A percentile compares a stretch with the other conserved stretches of the same genome.
Conservation (phyloP, 2,113 vertebrate genomes). For the Petaurus breviceps region DNA sequence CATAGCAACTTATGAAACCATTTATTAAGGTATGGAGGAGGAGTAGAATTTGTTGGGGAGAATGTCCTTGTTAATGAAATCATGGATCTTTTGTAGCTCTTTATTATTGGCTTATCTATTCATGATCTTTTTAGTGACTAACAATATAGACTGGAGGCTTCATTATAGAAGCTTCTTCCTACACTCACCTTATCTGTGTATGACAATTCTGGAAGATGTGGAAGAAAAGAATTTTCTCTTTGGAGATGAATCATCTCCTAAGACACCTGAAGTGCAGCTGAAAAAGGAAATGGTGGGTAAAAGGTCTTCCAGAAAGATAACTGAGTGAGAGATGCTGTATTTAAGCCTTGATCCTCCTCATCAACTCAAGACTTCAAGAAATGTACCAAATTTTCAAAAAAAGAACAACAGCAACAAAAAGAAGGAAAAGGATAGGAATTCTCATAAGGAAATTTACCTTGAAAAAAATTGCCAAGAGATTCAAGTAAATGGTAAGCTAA, state of each 20-base stretch:
- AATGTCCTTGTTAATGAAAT: not conserved
- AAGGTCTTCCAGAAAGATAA: not conserved
- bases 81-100: not conserved
- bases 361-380: not conserved
- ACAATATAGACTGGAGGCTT: not conserved
- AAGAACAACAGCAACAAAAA: not conserved
- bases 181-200: not conserved
- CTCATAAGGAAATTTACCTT: not conserved
- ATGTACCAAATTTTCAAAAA: not conserved
- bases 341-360: not conserved
- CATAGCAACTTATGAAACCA: not conserved
- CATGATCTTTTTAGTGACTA: not conserved
- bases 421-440: not conserved
- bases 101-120: rapidly evolving
- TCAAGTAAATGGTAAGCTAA: not conserved
- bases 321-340: not conserved
- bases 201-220: not conserved
- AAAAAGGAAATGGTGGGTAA: not conserved
- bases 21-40: not conserved
- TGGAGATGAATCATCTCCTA: not conserved
- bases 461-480: not conserved
- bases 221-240: not conserved
- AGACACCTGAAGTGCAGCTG: not conserved
- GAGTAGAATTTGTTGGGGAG: not conserved
- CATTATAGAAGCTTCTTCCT: not conserved